phyloP scores from a whole-genome alignment of 2,113 vertebrate genomes.

The Suncus etruscus region DNA sequence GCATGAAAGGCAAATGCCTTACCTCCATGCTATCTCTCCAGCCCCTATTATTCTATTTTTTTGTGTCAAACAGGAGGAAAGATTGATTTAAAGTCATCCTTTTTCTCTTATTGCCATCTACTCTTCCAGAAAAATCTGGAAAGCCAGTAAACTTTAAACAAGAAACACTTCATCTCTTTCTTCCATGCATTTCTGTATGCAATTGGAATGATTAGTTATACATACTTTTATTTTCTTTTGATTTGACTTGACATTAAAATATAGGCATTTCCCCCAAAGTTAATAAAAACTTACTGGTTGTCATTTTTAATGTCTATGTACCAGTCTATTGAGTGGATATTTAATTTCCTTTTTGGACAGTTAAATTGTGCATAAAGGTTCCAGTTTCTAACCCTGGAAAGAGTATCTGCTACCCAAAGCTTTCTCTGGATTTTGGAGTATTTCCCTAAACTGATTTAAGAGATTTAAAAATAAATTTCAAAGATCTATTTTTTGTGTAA shows the following conservation, averaged over 20 bases:
- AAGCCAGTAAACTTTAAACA: constrained; percentile 35
- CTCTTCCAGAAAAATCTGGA: constrained; percentile 16
- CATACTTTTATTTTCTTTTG: constrained; percentile 11
- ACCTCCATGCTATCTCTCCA: too few relatives aligned
- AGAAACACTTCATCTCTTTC: constrained; percentile 42
- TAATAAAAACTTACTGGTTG: constrained; percentile 11
- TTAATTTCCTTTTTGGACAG: background rate
- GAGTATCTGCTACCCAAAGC: background rate
- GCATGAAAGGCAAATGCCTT: too few relatives aligned
- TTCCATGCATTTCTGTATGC: background rate
- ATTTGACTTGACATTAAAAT: background rate
- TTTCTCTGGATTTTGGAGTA: constrained; percentile 38
- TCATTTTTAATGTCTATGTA: background rate
- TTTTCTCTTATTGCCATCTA: background rate
- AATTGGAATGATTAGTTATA: constrained; percentile 53
- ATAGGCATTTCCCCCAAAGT: background rate
- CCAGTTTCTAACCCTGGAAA: background rate
- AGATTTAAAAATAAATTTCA: background rate
- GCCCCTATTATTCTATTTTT: background rate
- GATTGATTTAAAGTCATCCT: constrained; percentile 14
- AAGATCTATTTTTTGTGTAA: background rate
- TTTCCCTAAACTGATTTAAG: constrained; percentile 21
- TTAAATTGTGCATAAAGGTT: constrained; percentile 8
- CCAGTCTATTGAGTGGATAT: background rate
- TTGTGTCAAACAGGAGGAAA: constrained; percentile 2